Evolutionary conservation across 2,888 invertebrate species (phyloP).

Genomic region (Gortyna flavago): DNA sequence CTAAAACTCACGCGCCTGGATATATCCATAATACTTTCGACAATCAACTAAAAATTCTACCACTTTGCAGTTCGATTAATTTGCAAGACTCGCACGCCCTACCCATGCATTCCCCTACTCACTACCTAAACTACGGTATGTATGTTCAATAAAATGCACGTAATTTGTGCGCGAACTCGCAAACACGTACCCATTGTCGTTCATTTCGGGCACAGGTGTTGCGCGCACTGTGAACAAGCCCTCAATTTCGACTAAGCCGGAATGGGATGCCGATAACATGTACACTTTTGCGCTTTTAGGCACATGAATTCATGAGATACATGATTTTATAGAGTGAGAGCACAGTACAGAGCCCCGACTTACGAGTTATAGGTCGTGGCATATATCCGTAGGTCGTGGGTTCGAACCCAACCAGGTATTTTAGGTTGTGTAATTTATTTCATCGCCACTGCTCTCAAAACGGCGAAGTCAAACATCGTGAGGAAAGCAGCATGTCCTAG

Average conservation of each 20-base stretch:
- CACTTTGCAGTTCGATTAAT: slow-evolving; percentile 15
- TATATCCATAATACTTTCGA: not conserved
- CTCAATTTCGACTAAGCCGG: slow-evolving; percentile 54
- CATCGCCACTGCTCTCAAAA: not conserved
- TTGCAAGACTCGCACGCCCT: slow-evolving; percentile 2
- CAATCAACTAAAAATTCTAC: not conserved
- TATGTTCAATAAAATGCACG: slow-evolving; percentile 59
- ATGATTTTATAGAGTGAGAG: not conserved
- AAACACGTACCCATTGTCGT: slow-evolving; percentile 62
- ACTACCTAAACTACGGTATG: slow-evolving; percentile 13
- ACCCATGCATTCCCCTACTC: slow-evolving; percentile 1
- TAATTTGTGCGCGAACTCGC: slow-evolving; percentile 61
- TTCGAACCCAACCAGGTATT: not conserved
- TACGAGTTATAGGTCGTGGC: too few relatives aligned
- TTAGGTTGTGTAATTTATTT: not conserved
- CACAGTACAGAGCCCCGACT: not conserved
- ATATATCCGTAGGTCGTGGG: too few relatives aligned
- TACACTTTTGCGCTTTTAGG: slow-evolving; percentile 35
- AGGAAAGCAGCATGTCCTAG: too few relatives aligned
- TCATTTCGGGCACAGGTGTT: slow-evolving; percentile 61
- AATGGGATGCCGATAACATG: slow-evolving; percentile 48
- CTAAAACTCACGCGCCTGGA: not conserved
- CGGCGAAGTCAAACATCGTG: not conserved
- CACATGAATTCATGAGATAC: slow-evolving; percentile 2
- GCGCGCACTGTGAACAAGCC: slow-evolving; percentile 48